Conservation (phyloP, 2,888 invertebrate species). For the Nephrotoma appendiculata region DNA sequence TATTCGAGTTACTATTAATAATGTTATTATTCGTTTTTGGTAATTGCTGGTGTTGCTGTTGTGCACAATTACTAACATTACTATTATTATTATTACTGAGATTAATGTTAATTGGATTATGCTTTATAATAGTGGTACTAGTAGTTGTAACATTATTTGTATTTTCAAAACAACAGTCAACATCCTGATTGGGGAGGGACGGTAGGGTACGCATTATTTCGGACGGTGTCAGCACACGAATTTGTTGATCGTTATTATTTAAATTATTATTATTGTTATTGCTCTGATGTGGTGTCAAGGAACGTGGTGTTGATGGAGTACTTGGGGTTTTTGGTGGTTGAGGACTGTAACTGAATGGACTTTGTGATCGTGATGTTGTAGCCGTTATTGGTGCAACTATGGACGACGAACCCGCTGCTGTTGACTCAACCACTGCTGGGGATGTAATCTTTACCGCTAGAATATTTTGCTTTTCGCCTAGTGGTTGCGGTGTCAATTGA, state of each 20-base stretch:
- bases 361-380: slow-evolving; percentile 5
- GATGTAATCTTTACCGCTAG: not conserved
- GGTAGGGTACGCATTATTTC: slow-evolving; percentile 86
- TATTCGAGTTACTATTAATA: not conserved
- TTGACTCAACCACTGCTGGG: not conserved
- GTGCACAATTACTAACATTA: slow-evolving; percentile 5
- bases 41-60: not conserved
- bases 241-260: slow-evolving; percentile 56
- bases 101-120: not conserved
- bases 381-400: not conserved
- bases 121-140: not conserved
- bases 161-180: slow-evolving; percentile 8
- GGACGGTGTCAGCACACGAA: slow-evolving; percentile 75
- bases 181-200: slow-evolving; percentile 38
- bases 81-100: not conserved
- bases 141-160: not conserved
- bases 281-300: slow-evolving; percentile 2
- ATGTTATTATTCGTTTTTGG: not conserved
- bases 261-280: not conserved
- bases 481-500: not conserved
- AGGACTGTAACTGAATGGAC: slow-evolving; percentile 5
- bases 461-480: slow-evolving; percentile 5
- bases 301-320: slow-evolving; percentile 3
- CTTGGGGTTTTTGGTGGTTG: slow-evolving; percentile 8
- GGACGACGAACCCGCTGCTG: too few relatives aligned